Base-by-base conservation (phyloP, 2,113 vertebrate species). In the Strix uralensis region DNA sequence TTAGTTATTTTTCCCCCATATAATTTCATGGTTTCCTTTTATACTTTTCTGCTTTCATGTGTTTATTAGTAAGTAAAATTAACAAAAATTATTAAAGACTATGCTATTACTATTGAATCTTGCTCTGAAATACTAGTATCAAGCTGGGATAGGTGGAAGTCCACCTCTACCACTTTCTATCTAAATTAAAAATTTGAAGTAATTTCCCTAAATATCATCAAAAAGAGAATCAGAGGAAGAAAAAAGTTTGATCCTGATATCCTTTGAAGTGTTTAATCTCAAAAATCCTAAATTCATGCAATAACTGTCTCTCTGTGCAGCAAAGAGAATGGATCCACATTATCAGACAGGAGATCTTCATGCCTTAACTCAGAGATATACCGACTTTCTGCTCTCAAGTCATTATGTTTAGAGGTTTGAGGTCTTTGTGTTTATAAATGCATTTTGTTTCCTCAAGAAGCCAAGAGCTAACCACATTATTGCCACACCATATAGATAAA, bases 381-480 rank as follows among this genome's bases (percentile, higher is more conserved):
- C 26, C 0, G 5, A 32, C 17, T 80, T 89, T 71, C 27, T 91
- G 23, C 38, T 80, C 30, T 54, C 27, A 26, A 38, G 12, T 47
- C 15, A 17, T 38, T 11, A 5, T 7, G 17, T 21, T 81, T 21
- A 51, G 29, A 25, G 15, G 18, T 58, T 32, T 71, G 12, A 65
- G 52, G 57, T 42, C 57, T 81, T 65, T 4, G 10, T 25, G 21
- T 29, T 40, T 54, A 54, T 11, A 58, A 15, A 65, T 15, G 4
- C 6, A 17, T 55, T 62, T 69, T 67, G 5, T 77, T 65, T 51
- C 19, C 38, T n/a, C 30, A 59, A 22, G 29, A 90, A 81, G 10
- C 34, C 69, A 52, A 63, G 14, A 46, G 22, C 6, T 22, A 54
- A 26, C 27, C 1, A 0, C 0, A 0, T 38, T n/a, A 86, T 21